Percentiles rank a stretch among this genome's conserved stretches.
phyloP scores from a whole-genome alignment of 2,113 vertebrate genomes.

The Dipodomys spectabilis region DNA sequence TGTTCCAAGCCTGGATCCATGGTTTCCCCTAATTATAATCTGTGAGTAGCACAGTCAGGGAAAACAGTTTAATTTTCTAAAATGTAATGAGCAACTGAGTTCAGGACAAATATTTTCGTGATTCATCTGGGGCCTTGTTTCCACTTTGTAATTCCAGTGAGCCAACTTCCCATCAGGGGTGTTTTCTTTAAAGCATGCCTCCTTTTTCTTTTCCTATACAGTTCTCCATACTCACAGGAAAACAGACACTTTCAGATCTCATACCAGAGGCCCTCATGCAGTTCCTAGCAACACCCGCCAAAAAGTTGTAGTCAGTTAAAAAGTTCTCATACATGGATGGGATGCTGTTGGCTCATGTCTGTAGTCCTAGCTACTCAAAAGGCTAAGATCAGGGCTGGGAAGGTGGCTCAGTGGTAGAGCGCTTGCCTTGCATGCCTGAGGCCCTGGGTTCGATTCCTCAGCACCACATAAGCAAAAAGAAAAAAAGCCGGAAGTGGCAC shows the following conservation, averaged over 20 bases:
- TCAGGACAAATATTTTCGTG: slow-evolving; percentile 59
- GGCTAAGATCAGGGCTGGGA: no score
- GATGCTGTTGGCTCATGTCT: no score
- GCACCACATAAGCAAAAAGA: no score
- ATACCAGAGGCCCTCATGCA: not conserved
- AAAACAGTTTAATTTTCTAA: slow-evolving; percentile 67
- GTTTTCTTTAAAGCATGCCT: slow-evolving; percentile 35
- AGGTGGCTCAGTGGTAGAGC: no score
- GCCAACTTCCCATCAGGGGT: slow-evolving; percentile 56
- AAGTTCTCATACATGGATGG: not conserved
- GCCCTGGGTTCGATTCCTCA: no score
- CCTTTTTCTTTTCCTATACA: not conserved
- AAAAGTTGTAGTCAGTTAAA: not conserved
- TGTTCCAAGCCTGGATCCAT: slow-evolving; percentile 57
- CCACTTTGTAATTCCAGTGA: slow-evolving; percentile 51
- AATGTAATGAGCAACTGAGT: slow-evolving; percentile 44
- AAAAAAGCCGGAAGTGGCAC: no score
- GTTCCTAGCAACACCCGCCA: not conserved
- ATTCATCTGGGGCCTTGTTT: slow-evolving; percentile 58
- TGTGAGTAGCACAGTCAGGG: slow-evolving; percentile 61
- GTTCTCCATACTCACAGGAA: not conserved
- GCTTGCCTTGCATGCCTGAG: no score
- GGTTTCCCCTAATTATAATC: slow-evolving; percentile 70
- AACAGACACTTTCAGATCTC: not conserved
- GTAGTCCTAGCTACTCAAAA: no score